Base-by-base conservation (phyloP, 1,140 invertebrate genomes). In the Anthonomus grandis region DNA sequence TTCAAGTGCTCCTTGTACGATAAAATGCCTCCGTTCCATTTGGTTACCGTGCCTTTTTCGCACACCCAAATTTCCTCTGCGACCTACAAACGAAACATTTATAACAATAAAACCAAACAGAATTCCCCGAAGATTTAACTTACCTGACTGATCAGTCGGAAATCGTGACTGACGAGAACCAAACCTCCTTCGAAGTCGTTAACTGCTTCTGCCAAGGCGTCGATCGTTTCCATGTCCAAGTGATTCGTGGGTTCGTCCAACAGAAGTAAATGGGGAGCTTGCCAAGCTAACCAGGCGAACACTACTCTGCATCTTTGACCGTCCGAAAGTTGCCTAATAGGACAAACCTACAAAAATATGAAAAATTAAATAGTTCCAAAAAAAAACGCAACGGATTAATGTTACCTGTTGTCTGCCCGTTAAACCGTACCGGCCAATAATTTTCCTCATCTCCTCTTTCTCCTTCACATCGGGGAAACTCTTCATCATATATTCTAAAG, bases 31-130 rank as follows among this genome's bases (percentile, higher is more conserved):
- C 94, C 93, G 59, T 93, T 82, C 95, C 97, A 99, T 76, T 98
- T 98, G 2, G 93, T 98, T 10, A 97, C 87, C 6, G 87, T 90
- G 64, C 89, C 88, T 64, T 99, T 93, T 72, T 98, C 95, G 75
- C 97, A 99, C 13, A 99, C 87, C 96, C 96, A 99, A 74, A 99
- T 98, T 76, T 97, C 95, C 77, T 98, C 87, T 15, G 96, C 96
- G 19, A 99, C 96, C 93, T 97, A 69, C 49, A 47, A 44, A n/a
- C 24, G 44, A 51, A 31, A 1, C 9, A 31, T n/a, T 18, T 48
- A 31, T 31, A 2, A 48, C 58, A 46, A 17, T 50, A 15, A 60
- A 50, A 38, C 13, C 2, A 5, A 22, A 9, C 9, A 22, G 3
- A 38, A 10, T 48, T 36, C 18, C 55, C 50, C 44, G 13, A 6